These are phyloP conservation scores for Anticlea derivata DNA, from an alignment of 2,888 invertebrate genomes.

Conservation along the genomic window DNA sequence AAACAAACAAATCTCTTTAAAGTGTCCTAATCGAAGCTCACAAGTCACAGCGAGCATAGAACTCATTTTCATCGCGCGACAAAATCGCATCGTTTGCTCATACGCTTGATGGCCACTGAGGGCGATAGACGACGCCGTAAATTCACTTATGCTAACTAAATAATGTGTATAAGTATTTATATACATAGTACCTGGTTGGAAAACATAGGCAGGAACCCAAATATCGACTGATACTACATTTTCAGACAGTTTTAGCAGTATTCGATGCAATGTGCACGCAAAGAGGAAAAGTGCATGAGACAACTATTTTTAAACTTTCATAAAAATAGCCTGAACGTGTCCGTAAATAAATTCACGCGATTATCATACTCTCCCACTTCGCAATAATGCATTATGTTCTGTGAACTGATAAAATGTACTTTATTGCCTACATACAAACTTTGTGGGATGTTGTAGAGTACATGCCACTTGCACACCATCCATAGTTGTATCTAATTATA, in stretches of 20 bases:
- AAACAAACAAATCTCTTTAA: too few species aligned
- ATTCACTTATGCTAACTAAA: too few species aligned
- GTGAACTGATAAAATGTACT: constrained; percentile 18
- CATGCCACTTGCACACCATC: constrained; percentile 1
- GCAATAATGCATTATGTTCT: constrained; percentile 13
- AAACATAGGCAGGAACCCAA: too few species aligned
- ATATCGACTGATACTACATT: too few species aligned
- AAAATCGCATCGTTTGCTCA: too few species aligned
- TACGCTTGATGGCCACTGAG: too few species aligned
- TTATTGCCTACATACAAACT: constrained; percentile 11
- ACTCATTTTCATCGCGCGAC: too few species aligned
- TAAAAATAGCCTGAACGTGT: constrained; percentile 17
- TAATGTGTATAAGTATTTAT: too few species aligned
- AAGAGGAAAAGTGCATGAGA: constrained; percentile 18
- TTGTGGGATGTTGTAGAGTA: constrained; percentile 8
- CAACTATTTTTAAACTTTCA: constrained; percentile 17
- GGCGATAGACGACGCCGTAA: too few species aligned
- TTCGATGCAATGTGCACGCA: constrained; percentile 3
- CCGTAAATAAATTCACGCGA: constrained; percentile 22
- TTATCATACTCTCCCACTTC: constrained; percentile 17
- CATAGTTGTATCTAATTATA: constrained; percentile 14
- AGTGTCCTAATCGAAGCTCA: too few species aligned
- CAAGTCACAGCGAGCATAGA: too few species aligned
- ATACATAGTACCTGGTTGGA: too few species aligned
- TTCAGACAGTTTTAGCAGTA: constrained; percentile 1